Percentiles rank a stretch among this genome's conserved stretches.
These are phyloP conservation scores for Toxotes lorentzi DNA, from an alignment of 2,797 vertebrate genomes.

Conservation along the genomic window DNA sequence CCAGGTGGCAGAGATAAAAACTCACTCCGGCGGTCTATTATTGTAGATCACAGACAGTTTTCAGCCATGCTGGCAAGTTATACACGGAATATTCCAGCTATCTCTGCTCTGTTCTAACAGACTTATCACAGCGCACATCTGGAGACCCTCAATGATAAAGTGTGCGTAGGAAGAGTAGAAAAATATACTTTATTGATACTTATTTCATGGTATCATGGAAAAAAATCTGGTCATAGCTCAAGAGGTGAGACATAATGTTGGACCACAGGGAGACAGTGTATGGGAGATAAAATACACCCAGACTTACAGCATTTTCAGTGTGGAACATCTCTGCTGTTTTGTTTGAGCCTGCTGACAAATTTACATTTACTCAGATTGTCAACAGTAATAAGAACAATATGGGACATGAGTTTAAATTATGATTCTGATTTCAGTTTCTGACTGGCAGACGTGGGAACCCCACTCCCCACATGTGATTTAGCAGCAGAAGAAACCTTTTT, in stretches of 20 bases:
- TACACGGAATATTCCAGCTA: constrained; percentile 72
- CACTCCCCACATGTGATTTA: background rate
- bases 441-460: background rate
- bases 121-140: constrained; percentile 76
- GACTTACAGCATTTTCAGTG: constrained; percentile 16
- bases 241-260: constrained; percentile 61
- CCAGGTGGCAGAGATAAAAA: constrained; percentile 73
- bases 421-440: background rate
- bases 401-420: background rate
- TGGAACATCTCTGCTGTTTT: constrained; percentile 33
- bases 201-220: constrained; percentile 62
- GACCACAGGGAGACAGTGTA: constrained; percentile 44
- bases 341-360: constrained; percentile 18
- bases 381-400: constrained; percentile 8
- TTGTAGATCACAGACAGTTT: constrained; percentile 64
- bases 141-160: constrained; percentile 75
- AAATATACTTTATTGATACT: constrained; percentile 66
- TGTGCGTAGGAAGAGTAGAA: constrained; percentile 58
- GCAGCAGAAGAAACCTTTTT: background rate
- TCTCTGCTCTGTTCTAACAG: constrained; percentile 55
- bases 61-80: constrained; percentile 61
- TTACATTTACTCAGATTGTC: constrained; percentile 1
- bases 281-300: constrained; percentile 43
- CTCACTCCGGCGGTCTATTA: constrained; percentile 66
- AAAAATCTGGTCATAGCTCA: constrained; percentile 40